These are phyloP conservation scores for Polyodon spathula DNA, from an alignment of 2,113 vertebrate genomes.

Conservation along the genomic window DNA sequence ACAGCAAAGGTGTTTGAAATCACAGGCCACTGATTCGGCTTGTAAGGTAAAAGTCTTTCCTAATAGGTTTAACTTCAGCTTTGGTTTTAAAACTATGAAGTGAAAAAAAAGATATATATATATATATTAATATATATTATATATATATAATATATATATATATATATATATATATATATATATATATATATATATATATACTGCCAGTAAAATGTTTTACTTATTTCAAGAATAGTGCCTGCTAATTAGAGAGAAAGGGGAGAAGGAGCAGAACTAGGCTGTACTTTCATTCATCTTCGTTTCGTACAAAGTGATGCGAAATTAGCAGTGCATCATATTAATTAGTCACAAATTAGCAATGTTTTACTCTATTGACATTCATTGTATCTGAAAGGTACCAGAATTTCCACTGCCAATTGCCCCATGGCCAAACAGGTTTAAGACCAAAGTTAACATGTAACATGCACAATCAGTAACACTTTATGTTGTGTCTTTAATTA, in stretches of 20 bases:
- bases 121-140: too few relatives aligned
- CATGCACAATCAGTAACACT: too few relatives aligned
- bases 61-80: slow-evolving; percentile 27
- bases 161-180: slow-evolving; percentile 35
- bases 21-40: too few relatives aligned
- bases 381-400: too few relatives aligned
- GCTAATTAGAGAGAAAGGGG: slow-evolving; percentile 29
- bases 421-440: too few relatives aligned
- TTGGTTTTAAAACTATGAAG: slow-evolving; percentile 19
- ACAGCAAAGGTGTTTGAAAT: too few relatives aligned
- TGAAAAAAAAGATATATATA: slow-evolving; percentile 19
- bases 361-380: too few relatives aligned
- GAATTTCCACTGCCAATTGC: too few relatives aligned
- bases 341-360: slow-evolving; percentile 3
- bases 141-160: slow-evolving; percentile 28
- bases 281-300: slow-evolving; percentile 41
- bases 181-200: slow-evolving; percentile 32
- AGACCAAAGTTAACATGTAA: too few relatives aligned
- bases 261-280: slow-evolving; percentile 23
- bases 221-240: slow-evolving; percentile 26
- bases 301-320: slow-evolving; percentile 15
- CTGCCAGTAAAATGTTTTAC: slow-evolving; percentile 31
- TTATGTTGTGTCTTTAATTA: too few relatives aligned
- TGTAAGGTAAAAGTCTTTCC: too few relatives aligned
- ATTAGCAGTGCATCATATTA: slow-evolving; percentile 32